Base-by-base conservation (phyloP, 2,888 invertebrate genomes). In the Cryptocheilus praepositus region DNA sequence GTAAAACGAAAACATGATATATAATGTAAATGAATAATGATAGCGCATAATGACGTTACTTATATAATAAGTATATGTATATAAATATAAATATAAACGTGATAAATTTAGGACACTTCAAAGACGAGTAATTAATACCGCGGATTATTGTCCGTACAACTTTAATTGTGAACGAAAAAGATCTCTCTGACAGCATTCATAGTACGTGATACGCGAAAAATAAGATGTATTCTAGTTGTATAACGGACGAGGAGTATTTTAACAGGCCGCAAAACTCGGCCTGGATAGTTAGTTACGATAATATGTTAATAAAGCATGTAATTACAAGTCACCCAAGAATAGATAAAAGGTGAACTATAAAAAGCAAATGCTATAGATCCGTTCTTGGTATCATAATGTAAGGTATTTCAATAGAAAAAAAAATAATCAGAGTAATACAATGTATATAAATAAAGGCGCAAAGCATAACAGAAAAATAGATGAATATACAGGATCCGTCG, bases 391-490 rank as follows among this genome's bases (percentile, higher is more conserved):
- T 25, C 53, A 52, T 53, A 64, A 57, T 25, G 36, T 36, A 57
- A 16, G 70, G 60, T 53, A 62, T 55, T 62, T 67, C 44, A 18
- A 62, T 65, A 61, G 62, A 64, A 61, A 56, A 44, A 16, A 22
- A 58, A 43, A 36, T 11, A 11, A 36, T 36, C 11, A 7, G 45
- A 52, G 28, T 73, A 67, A 55, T 59, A 68, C 63, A 61, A 73
- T 69, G 57, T 70, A 52, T 65, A 71, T 64, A 69, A 68, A 71
- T 69, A 74, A 70, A 5, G 60, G 46, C 56, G 67, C 61, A 67
- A 74, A 62, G 61, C 61, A 54, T 59, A 57, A 64, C 55, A 51
- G 62, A 63, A 52, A 43, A 70, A 64, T 67, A 69, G 52, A 60
- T 53, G 62, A 62, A 63, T 44, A 36, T 7, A 36, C 36, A 59